These are phyloP conservation scores for Siphlonurus alternatus DNA, from an alignment of 2,888 invertebrate species.

Conservation along the genomic window DNA sequence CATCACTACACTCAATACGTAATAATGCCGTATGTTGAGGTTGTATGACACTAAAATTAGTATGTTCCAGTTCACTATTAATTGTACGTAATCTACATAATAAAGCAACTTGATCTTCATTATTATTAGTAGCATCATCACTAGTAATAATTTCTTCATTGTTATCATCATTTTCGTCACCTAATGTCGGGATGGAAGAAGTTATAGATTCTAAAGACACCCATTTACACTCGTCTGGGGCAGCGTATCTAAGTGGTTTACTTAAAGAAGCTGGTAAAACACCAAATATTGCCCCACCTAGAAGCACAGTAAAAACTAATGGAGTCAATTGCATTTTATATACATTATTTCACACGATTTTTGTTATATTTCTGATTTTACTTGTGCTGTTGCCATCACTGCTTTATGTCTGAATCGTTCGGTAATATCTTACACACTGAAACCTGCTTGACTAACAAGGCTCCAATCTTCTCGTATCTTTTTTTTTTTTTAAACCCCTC, in stretches of 20 bases:
- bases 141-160: constrained; percentile 13
- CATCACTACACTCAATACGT: constrained; percentile 62
- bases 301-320: constrained; percentile 37
- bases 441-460: not conserved
- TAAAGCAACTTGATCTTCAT: constrained; percentile 39
- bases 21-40: constrained; percentile 61
- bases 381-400: too few relatives aligned
- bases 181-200: constrained; percentile 30
- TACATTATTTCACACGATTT: not conserved
- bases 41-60: constrained; percentile 68
- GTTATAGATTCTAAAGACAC: constrained; percentile 29
- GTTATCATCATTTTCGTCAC: constrained; percentile 28
- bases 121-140: not conserved
- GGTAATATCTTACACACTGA: not conserved
- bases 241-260: constrained; percentile 49
- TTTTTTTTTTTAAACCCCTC: too few relatives aligned
- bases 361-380: not conserved
- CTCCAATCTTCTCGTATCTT: not conserved
- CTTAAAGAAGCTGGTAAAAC: constrained; percentile 41
- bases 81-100: constrained; percentile 58
- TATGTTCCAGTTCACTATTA: constrained; percentile 65
- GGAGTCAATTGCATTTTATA: constrained; percentile 22
- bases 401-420: not conserved
- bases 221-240: constrained; percentile 70
- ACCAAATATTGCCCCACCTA: constrained; percentile 38